A percentile compares a stretch with the other conserved stretches of the same genome.
These are phyloP conservation scores for Numenius arquata DNA, from an alignment of 2,113 vertebrate genomes.

Conservation along the genomic window DNA sequence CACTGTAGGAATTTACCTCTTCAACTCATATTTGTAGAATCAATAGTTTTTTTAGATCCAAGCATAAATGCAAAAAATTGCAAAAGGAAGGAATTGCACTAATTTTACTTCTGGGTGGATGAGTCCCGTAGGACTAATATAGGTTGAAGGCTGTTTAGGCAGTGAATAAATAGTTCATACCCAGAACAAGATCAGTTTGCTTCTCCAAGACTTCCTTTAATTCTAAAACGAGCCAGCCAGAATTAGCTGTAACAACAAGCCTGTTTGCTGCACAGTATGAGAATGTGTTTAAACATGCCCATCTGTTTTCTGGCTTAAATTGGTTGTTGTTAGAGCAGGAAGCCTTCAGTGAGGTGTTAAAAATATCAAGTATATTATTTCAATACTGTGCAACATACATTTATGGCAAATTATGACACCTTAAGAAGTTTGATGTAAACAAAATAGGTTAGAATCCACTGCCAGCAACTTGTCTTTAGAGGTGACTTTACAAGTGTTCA, in stretches of 20 bases:
- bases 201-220: background rate
- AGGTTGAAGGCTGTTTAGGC: background rate
- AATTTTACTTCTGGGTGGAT: background rate
- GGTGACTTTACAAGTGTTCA: background rate
- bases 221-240: background rate
- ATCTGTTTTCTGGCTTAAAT: background rate
- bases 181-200: background rate
- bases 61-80: background rate
- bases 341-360: background rate
- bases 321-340: background rate
- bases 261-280: background rate
- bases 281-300: background rate
- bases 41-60: background rate
- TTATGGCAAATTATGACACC: background rate
- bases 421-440: background rate
- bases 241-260: background rate
- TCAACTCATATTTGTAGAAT: background rate
- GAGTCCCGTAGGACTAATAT: background rate
- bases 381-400: background rate
- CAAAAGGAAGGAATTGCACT: background rate
- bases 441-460: background rate
- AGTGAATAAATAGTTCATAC: background rate
- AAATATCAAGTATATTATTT: background rate
- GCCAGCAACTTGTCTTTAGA: background rate
- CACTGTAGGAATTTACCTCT: background rate